phyloP scores from a whole-genome alignment of 92 coral and sea anemone genomes.

The Heteractis magnifica region DNA sequence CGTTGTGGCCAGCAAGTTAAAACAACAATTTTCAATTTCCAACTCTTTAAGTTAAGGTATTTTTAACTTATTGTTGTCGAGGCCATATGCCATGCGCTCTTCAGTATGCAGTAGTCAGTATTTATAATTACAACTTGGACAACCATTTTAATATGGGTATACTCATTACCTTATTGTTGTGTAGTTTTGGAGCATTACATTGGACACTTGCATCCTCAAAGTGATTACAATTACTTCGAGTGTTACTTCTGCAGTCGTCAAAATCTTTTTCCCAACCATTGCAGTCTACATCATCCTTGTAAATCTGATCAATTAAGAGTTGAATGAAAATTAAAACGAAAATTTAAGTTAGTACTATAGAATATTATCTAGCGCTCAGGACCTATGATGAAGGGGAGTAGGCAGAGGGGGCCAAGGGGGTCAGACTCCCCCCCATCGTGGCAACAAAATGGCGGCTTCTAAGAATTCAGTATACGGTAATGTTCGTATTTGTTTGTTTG shows the following conservation, averaged over 20 bases:
- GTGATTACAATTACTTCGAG: slow-evolving; percentile 59
- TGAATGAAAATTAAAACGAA: not conserved
- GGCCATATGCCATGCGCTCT: too few species aligned
- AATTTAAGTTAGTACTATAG: not conserved
- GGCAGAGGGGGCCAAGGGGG: too few species aligned
- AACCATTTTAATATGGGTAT: not conserved
- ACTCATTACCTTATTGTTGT: slow-evolving; percentile 55
- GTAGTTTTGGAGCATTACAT: slow-evolving; percentile 80
- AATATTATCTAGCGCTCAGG: not conserved
- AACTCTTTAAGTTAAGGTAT: too few species aligned
- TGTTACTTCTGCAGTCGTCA: slow-evolving; percentile 36
- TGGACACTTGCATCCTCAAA: slow-evolving; percentile 80
- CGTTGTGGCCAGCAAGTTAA: too few species aligned
- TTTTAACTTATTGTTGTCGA: too few species aligned
- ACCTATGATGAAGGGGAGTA: too few species aligned
- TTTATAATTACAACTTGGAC: not conserved
- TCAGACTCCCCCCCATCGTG: too few species aligned
- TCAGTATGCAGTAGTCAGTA: too few species aligned
- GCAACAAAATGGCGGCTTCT: too few species aligned
- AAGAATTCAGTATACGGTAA: too few species aligned
- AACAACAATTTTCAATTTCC: too few species aligned
- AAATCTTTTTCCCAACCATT: slow-evolving; percentile 66
- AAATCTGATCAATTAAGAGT: slow-evolving; percentile 9
- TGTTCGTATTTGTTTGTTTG: too few species aligned
- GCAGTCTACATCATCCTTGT: slow-evolving; percentile 71